Conservation (phyloP, 2,888 invertebrate genomes). For the Cephalotes varians region DNA sequence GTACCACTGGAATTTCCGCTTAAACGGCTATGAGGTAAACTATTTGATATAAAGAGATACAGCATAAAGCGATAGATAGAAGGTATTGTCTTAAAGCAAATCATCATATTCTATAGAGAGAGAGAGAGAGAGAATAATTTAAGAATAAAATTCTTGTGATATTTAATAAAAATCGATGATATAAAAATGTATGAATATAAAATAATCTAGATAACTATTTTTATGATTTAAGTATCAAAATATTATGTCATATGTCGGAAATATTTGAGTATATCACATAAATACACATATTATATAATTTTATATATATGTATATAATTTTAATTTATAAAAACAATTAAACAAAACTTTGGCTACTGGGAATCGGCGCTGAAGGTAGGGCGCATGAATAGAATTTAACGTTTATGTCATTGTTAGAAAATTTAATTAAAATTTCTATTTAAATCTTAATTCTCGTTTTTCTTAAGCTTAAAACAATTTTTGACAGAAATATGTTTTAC, state of each 20-base stretch:
- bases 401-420: neutral
- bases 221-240: neutral
- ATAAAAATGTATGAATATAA: neutral
- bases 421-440: neutral
- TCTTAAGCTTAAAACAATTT: neutral
- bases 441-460: neutral
- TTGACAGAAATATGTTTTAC: neutral
- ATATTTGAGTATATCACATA: neutral
- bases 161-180: neutral
- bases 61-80: constrained; percentile 32
- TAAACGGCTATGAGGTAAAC: constrained; percentile 33
- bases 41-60: constrained; percentile 31
- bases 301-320: no score
- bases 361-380: no score
- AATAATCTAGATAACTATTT: neutral
- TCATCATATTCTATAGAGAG: neutral
- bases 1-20: constrained; percentile 67
- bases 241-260: neutral
- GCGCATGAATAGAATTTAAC: no score
- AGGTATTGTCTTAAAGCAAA: constrained; percentile 31
- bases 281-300: neutral
- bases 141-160: neutral
- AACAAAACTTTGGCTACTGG: no score
- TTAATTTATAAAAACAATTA: no score
- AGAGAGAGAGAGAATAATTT: neutral